Base-by-base conservation (phyloP, 2,113 vertebrate species). In the Ramphastos sulfuratus region DNA sequence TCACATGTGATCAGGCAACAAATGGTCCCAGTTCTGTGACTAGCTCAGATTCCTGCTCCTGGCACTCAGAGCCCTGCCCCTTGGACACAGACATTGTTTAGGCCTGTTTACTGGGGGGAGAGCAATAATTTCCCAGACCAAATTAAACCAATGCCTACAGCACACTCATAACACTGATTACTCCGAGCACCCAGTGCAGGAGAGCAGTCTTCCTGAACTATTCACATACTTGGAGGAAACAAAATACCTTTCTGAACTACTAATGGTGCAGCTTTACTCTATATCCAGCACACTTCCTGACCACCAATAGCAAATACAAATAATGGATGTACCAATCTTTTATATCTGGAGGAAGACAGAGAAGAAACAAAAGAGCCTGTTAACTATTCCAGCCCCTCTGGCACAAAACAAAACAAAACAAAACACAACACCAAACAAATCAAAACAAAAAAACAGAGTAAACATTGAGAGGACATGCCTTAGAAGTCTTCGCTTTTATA, bases 401-500 rank as follows among this genome's bases (percentile, higher is more conserved):
- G 54, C 82, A 42, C 42, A 42, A 39, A 39, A 39, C 8, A 39
- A 39, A 39, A 91, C 37, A 39, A 39, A 39, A 39, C 9, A 39
- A 39, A 39, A 39, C 9, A 37, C 9, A 39, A 11, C 8, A 39
- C 9, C 9, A 39, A 39, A 39, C 37, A 39, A 39, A 39, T 10
- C 37, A 10, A 39, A 39, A 42, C 15, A 42, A 13, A 30, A 85
- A 92, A 93, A 15, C 18, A 60, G 52, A 71, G 7, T 56, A 83
- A 77, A 67, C 87, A 16, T 64, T 85, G 81, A 28, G 56, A 94
- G 64, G 48, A 28, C 52, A 78, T 52, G 35, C 33, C n/a, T 94
- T 55, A 80, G 75, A 90, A 92, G 27, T 80, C 52, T 84, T 73
- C 37, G 48, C 48, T 95, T 96, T 92, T 91, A 87, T 87, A 91